Base-by-base conservation (phyloP, 1,140 invertebrate genomes). In the Achroia grisella region DNA sequence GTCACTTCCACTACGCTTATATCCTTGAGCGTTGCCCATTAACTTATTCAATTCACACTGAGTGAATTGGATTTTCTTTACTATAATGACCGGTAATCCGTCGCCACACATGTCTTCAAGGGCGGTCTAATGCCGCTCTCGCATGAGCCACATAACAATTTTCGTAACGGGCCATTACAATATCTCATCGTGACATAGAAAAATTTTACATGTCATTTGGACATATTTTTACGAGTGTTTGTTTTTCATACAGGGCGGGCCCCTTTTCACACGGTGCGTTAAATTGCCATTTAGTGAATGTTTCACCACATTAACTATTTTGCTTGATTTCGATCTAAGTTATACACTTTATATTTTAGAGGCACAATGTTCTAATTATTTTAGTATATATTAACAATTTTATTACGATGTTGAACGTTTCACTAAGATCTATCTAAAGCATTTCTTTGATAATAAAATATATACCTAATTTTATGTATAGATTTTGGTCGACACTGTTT, bases 151-250 rank as follows among this genome's bases (percentile, higher is more conserved):
- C 63, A 71, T 78, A 73, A 71, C 54, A 60, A 62, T 71, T 81
- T 75, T 75, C 73, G 81, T 76, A 73, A 82, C 77, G 78, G 68
- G 53, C 64, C 77, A 85, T 85, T 85, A 85, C 71, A 73, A 81
- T 82, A 79, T 75, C 63, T 85, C 73, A 82, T 85, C 56, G 71
- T 82, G 81, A 85, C 81, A 68, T 62, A 80, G 76, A 85, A 82
- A 85, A 82, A 81, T 85, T 80, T 76, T 61, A 82, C 77, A 71
- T 82, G 80, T 82, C 75, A 82, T 82, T 82, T 81, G 68, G 65
- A 63, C 48, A 62, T 61, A 71, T 72, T 77, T 79, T 69, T 70
- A 68, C 50, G 58, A 69, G 63, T 82, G 71, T 84, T 82, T 84
- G 80, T 81, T 82, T 84, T 84, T 69, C 62, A 64, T 50, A 47